Percentiles rank a stretch among this genome's conserved stretches.
These are phyloP conservation scores for Zaprionus camerounensis DNA, from an alignment of 1,140 invertebrate species.

Conservation along the genomic window DNA sequence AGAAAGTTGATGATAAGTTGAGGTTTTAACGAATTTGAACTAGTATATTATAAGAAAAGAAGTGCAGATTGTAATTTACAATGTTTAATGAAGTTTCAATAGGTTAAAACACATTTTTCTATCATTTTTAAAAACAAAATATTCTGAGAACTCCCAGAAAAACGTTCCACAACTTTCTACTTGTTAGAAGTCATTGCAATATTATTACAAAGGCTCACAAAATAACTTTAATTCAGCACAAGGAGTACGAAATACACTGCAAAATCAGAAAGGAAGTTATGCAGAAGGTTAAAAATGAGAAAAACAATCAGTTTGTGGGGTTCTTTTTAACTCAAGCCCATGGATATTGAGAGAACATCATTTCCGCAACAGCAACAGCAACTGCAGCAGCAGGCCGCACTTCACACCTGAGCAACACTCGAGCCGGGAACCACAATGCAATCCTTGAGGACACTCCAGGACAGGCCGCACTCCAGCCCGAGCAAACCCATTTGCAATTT, in stretches of 20 bases:
- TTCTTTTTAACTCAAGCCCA: background rate
- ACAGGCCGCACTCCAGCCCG: background rate
- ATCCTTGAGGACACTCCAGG: constrained; percentile 27
- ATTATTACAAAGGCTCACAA: background rate
- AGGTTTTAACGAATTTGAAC: background rate
- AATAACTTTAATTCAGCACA: background rate
- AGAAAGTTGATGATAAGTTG: background rate
- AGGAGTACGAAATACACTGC: background rate
- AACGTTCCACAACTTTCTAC: background rate
- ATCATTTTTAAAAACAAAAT: background rate
- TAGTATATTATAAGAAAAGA: background rate
- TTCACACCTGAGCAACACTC: constrained; percentile 48
- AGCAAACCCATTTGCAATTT: constrained; percentile 28
- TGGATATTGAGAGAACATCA: background rate
- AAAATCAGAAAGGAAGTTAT: background rate
- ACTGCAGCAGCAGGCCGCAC: constrained; percentile 1
- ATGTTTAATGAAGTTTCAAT: background rate
- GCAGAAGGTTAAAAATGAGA: background rate
- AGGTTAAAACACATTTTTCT: background rate
- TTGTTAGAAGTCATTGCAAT: background rate
- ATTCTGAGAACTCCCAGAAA: too few species aligned
- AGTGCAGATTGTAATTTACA: background rate
- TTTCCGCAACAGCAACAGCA: background rate
- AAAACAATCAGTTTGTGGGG: background rate
- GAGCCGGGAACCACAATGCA: constrained; percentile 30